Percentiles rank a stretch among this genome's conserved stretches.
Conservation (phyloP, 2,888 invertebrate genomes). For the Allygus modestus region DNA sequence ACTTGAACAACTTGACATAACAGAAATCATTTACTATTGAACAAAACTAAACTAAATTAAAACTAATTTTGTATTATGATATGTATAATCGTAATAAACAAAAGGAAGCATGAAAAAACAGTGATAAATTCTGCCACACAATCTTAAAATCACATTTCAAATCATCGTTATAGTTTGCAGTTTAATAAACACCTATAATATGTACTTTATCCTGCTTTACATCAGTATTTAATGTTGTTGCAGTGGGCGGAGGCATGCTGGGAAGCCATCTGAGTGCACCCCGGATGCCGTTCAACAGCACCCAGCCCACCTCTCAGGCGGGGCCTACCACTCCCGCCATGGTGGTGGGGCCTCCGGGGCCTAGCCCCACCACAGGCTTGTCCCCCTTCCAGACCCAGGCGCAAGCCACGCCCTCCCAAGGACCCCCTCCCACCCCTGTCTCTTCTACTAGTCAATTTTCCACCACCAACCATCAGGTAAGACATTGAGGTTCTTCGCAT, state of each 20-base stretch:
- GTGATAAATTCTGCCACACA: no score
- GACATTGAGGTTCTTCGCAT: background rate
- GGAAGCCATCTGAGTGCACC: conserved; percentile 53
- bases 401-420: conserved; percentile 66
- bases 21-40: no score
- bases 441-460: conserved; percentile 70
- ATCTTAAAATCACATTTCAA: no score
- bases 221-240: no score
- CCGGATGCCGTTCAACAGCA: conserved; percentile 67
- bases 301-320: conserved; percentile 66
- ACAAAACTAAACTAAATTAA: no score
- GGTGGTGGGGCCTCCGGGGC: conserved; percentile 61
- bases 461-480: conserved; percentile 68
- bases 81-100: no score
- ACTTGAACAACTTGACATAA: no score
- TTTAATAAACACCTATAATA: no score
- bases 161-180: no score
- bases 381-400: conserved; percentile 68
- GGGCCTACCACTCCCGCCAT: conserved; percentile 51
- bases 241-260: conserved; percentile 59
- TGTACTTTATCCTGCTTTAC: no score
- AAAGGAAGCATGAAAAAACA: no score
- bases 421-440: conserved; percentile 68
- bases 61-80: no score
- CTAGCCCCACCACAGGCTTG: conserved; percentile 66